Evolutionary conservation across 2,113 vertebrate species (phyloP), one percentile per base, ranked within the genome.

Genomic region (Corydoras maculifer): DNA sequence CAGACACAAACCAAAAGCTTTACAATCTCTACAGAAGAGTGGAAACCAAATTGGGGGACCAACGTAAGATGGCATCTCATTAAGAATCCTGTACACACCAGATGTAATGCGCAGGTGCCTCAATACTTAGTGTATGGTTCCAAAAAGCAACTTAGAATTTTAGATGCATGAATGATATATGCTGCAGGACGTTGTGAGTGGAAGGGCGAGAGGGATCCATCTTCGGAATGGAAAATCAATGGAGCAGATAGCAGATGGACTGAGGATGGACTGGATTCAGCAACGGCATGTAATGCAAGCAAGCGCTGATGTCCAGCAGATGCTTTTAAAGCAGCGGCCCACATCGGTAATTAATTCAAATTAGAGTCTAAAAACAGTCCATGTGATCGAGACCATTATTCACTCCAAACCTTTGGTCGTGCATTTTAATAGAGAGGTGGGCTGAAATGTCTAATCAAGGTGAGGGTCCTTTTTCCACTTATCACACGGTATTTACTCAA

Each of bases 211-310:
- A 14, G 13, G 32, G 32, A 51, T 49, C 70, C 70, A 58, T 62
- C 53, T 55, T 59, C 69, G 71, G 51, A 78, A 78, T 14, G 32
- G 53, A 62, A 75, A 78, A 75, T 78, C 68, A 10, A 78, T 78
- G 72, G 15, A 67, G 62, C 76, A 59, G 63, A 70, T 18, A 70
- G 75, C 5, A n/a, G 15, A 69, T 51, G 58, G 64, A 30, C 59
- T 63, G 55, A 58, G 54, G 55, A 72, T 55, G 66, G 58, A 29
- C 8, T 25, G 12, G 50, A 65, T 68, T 68, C 50, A 72, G 65
- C 55, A 67, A 50, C 51, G 60, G 68, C 63, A 63, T 78, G 64
- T 62, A 64, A 64, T 64, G 54, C 53, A 58, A 54, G 65, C 29
- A 4, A 62, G 54, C 61, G n/a, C 13, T 63, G 65, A 78, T 71